Percentiles rank a stretch among this genome's conserved stretches.
Conservation (phyloP, 2,113 vertebrate species). For the Caloenas nicobarica region DNA sequence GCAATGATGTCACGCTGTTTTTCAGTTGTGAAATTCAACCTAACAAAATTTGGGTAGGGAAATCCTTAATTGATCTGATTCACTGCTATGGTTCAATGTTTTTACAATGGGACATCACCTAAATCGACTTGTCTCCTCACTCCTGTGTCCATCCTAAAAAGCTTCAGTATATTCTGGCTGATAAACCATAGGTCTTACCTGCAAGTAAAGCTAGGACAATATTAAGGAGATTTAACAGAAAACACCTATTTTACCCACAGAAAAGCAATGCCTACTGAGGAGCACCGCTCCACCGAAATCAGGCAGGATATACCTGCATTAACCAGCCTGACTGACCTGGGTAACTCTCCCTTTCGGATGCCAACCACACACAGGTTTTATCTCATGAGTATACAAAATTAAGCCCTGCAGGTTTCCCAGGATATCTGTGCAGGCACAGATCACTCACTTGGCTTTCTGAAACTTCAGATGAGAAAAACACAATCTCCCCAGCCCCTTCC, state of each 20-base stretch:
- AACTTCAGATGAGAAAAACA: background rate
- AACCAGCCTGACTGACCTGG: background rate
- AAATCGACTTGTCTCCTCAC: background rate
- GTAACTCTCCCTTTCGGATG: background rate
- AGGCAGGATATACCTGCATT: background rate
- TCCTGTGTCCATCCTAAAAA: background rate
- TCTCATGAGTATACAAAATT: background rate
- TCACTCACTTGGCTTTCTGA: background rate
- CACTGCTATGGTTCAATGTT: background rate
- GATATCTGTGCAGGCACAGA: background rate
- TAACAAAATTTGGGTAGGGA: background rate
- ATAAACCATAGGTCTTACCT: background rate
- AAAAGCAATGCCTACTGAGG: background rate
- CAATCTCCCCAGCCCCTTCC: background rate
- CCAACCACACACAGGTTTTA: background rate
- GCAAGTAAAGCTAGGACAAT: background rate
- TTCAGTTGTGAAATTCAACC: background rate
- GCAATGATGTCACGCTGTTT: accelerated
- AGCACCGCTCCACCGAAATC: background rate
- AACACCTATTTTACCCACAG: background rate
- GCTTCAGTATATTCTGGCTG: accelerated
- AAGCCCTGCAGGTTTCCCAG: background rate
- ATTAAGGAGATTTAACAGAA: background rate
- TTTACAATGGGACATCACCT: background rate
- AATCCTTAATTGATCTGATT: background rate